A percentile compares a stretch with the other conserved stretches of the same genome.
Evolutionary conservation across 2,797 vertebrate species (phyloP).

Genomic region (Poeciliopsis paucimaculata): DNA sequence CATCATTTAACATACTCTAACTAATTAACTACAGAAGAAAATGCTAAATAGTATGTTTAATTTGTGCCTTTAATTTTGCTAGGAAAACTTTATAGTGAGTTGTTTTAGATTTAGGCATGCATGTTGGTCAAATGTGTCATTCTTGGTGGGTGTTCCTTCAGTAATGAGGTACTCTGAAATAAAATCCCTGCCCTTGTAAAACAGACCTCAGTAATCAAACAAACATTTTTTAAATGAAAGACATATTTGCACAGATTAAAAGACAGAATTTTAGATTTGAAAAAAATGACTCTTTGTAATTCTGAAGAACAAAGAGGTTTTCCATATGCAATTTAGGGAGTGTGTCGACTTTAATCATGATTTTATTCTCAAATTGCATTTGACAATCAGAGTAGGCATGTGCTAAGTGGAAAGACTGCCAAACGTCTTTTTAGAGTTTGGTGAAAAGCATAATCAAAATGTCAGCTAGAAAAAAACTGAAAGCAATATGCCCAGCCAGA

Average conservation of each 20-base stretch:
- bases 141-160: not conserved
- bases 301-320: too few species aligned
- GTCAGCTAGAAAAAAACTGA: not conserved
- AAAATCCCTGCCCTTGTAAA: not conserved
- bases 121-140: not conserved
- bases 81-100: not conserved
- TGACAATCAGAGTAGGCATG: too few species aligned
- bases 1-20: not conserved
- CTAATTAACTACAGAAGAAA: not conserved
- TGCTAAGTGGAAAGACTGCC: not conserved
- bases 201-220: not conserved
- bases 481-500: accelerated
- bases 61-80: not conserved
- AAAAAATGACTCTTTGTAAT: not conserved
- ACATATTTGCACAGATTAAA: not conserved
- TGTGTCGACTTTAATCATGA: too few species aligned
- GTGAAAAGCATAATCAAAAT: not conserved
- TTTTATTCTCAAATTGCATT: too few species aligned
- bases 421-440: not conserved
- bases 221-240: not conserved
- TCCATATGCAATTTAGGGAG: too few species aligned
- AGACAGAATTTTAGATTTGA: not conserved
- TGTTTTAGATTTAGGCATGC: not conserved
- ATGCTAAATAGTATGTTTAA: not conserved
- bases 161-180: not conserved